phyloP scores from a whole-genome alignment of 2,888 invertebrate genomes.

The Sussaba pulchella region DNA sequence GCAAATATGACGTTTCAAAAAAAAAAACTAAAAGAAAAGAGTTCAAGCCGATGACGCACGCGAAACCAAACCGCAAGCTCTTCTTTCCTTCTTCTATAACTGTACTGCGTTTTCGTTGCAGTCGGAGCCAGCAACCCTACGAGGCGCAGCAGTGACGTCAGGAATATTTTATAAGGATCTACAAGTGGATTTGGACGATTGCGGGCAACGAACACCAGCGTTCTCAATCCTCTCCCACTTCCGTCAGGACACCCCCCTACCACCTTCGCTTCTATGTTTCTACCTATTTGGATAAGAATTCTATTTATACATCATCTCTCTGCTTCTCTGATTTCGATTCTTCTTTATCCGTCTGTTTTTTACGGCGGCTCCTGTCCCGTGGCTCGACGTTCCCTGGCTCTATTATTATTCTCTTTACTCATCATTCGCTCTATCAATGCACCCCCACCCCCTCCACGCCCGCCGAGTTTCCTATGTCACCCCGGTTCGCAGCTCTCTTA shows the following conservation, averaged over 20 bases:
- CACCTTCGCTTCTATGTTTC: background rate
- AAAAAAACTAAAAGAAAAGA: background rate
- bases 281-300: conserved; percentile 1
- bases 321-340: conserved; percentile 21
- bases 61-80: conserved; percentile 19
- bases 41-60: conserved; percentile 20
- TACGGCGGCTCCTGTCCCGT: background rate
- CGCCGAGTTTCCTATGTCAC: conserved; percentile 1
- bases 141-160: conserved; percentile 39
- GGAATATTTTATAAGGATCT: conserved; percentile 41
- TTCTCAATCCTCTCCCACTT: no score
- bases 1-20: conserved; percentile 18
- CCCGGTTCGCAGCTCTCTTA: background rate
- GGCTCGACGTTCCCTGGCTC: background rate
- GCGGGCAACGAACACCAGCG: conserved; percentile 15
- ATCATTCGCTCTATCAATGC: conserved; percentile 39
- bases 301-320: conserved; percentile 5
- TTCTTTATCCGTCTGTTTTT: conserved; percentile 8
- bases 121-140: conserved; percentile 9
- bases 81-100: conserved; percentile 14
- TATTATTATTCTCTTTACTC: conserved; percentile 39
- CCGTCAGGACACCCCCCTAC: no score
- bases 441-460: conserved; percentile 7
- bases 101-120: background rate
- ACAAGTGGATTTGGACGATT: conserved; percentile 54